A percentile compares a stretch with the other conserved stretches of the same genome.
phyloP scores from a whole-genome alignment of 2,113 vertebrate species.

The Rana temporaria region DNA sequence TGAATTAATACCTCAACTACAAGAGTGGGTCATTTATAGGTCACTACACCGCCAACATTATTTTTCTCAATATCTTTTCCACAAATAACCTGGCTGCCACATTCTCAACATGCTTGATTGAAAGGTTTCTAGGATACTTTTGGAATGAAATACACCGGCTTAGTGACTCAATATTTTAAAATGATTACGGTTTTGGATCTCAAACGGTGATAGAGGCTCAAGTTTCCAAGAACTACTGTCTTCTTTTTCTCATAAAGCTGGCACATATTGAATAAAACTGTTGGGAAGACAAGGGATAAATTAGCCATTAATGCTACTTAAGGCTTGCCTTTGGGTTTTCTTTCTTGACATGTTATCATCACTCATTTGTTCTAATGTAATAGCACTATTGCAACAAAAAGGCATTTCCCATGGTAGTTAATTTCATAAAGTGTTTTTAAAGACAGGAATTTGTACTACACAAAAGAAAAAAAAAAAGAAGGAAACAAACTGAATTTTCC shows the following conservation, averaged over 20 bases:
- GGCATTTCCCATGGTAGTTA: conserved; percentile 42
- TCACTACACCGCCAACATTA: conserved; percentile 74
- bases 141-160: conserved; percentile 79
- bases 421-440: conserved; percentile 58
- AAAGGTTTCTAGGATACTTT: conserved; percentile 79
- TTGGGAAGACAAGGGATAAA: conserved; percentile 61
- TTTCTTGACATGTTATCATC: conserved; percentile 57
- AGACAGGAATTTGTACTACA: conserved; percentile 33
- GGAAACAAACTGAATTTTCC: no score
- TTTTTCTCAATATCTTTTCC: conserved; percentile 73
- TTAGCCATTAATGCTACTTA: conserved; percentile 57
- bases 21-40: conserved; percentile 77
- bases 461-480: no score
- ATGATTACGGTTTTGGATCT: conserved; percentile 75
- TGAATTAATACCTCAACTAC: conserved; percentile 71
- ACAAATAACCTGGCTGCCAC: conserved; percentile 75
- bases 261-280: conserved; percentile 65
- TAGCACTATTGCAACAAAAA: conserved; percentile 55
- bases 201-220: conserved; percentile 60
- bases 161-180: conserved; percentile 79
- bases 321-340: conserved; percentile 57
- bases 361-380: conserved; percentile 50
- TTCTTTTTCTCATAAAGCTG: conserved; percentile 69
- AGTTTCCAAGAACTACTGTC: conserved; percentile 73
- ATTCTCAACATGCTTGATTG: conserved; percentile 72